A percentile compares a stretch with the other conserved stretches of the same genome.
These are phyloP conservation scores for Onthophagus taurus DNA, from an alignment of 1,140 invertebrate genomes.

Conservation along the genomic window DNA sequence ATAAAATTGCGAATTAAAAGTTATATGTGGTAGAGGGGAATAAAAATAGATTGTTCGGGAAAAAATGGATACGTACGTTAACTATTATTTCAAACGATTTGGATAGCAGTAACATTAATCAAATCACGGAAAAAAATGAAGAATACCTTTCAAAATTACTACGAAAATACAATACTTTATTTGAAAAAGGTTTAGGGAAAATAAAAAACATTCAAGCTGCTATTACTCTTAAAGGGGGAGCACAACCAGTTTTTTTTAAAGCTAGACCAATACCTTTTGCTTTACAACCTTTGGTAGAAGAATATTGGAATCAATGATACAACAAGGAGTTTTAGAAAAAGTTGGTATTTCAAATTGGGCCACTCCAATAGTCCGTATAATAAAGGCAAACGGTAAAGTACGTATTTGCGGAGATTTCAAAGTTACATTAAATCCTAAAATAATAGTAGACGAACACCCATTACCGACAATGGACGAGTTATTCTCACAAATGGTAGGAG, in stretches of 20 bases:
- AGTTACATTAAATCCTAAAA: slow-evolving; percentile 28
- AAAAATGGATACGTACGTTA: neutral
- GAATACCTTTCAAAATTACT: neutral
- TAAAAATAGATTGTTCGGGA: neutral
- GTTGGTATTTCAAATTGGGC: slow-evolving; percentile 21
- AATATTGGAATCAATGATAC: neutral
- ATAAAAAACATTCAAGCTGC: neutral
- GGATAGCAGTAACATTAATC: neutral
- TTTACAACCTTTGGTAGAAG: neutral
- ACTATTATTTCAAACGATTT: neutral
- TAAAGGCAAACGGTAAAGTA: slow-evolving; percentile 35
- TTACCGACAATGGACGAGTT: slow-evolving; percentile 16
- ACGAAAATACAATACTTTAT: too few relatives aligned
- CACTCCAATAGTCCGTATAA: slow-evolving; percentile 36
- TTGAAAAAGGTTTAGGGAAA: neutral
- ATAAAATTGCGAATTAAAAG: neutral
- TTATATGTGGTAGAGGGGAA: neutral
- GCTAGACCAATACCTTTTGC: slow-evolving; percentile 1
- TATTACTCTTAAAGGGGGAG: neutral
- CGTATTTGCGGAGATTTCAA: slow-evolving; percentile 40
- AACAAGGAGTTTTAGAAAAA: neutral
- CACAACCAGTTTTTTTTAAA: neutral
- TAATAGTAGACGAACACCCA: slow-evolving; percentile 22
- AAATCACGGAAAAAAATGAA: neutral
- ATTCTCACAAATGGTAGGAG: slow-evolving; percentile 12